Conservation (phyloP, 2,888 invertebrate genomes). For the Sclerodermus sp. region DNA sequence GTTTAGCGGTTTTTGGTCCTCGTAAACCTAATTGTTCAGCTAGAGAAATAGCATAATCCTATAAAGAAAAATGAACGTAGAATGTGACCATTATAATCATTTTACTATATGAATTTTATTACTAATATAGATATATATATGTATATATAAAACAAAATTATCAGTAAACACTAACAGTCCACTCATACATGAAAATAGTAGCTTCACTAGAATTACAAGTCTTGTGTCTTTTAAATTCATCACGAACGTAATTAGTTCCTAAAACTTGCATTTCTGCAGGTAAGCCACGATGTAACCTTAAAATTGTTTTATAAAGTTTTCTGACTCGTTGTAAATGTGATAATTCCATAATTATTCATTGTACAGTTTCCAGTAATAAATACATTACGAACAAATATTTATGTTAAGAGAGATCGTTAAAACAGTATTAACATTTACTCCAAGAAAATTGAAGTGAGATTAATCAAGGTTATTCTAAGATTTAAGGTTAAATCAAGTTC, state of each 20-base stretch:
- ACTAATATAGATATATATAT: not conserved
- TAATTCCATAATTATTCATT: constrained; percentile 32
- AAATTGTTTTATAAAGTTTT: constrained; percentile 75
- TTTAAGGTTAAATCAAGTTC: too few relatives aligned
- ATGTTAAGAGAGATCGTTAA: not conserved
- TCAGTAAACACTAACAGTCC: constrained; percentile 70
- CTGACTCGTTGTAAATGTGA: constrained; percentile 69
- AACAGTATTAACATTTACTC: not conserved
- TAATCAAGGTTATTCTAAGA: too few relatives aligned
- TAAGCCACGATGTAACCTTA: constrained; percentile 76
- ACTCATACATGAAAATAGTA: constrained; percentile 79
- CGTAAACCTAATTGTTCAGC: constrained; percentile 73
- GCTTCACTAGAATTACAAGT: constrained; percentile 71
- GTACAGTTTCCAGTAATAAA: not conserved
- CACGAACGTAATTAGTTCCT: constrained; percentile 77
- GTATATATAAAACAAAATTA: not conserved
- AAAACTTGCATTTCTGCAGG: constrained; percentile 71
- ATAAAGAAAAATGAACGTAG: constrained; percentile 5
- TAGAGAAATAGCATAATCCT: constrained; percentile 75
- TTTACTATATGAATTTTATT: constrained; percentile 6
- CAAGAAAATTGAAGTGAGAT: not conserved
- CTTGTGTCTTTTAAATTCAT: constrained; percentile 86
- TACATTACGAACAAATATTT: not conserved
- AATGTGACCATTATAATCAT: not conserved
- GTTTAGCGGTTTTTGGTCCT: constrained; percentile 63